Base-by-base conservation (phyloP, 2,888 invertebrate species). In the Dryocosmus kuriphilus region DNA sequence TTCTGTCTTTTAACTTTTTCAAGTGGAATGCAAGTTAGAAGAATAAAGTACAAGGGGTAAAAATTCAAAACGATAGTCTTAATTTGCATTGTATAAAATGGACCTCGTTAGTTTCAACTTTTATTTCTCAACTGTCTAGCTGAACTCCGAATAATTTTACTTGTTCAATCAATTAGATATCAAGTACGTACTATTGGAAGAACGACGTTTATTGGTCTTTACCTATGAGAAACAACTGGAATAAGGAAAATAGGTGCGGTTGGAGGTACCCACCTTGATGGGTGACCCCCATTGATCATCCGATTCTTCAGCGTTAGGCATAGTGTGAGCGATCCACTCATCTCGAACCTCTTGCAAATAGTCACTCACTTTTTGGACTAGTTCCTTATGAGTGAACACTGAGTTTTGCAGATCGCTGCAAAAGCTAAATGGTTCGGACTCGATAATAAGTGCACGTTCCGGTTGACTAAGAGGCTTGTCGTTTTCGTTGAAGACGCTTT, bases 211-310 rank as follows among this genome's bases (percentile, higher is more conserved):
- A 11, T 61, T 61, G 38, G 55, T 62, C 77, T 38, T 80, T 79
- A 83, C 63, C 73, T 63, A 80, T 78, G 75, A 75, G 57, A 35
- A 14, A n/a, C 24, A 14, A n/a, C n/a, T n/a, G 51, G 71, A n/a
- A 71, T 24, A 14, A 60, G 11, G 14, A 24, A 0, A 5, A 60
- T 77, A 76, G 79, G 82, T 85, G 81, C 85, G 85, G 82, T 86
- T 83, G 86, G 89, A 87, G 87, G 86, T 90, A 90, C 90, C 88
- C 87, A 90, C 90, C 90, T 90, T 87, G 81, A 90, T 90, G 87
- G 89, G 89, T 86, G 87, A 80, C 83, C 89, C 90, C 90, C 88
- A 90, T 80, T 86, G 84, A 81, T 85, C 84, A 74, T 82, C 75
- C 32, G 81, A 81, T 63, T 80, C 74, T 77, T 85, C 77, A 57